Percentiles rank a stretch among this genome's conserved stretches.
phyloP scores from a whole-genome alignment of 1,140 invertebrate genomes.

The Saccostrea cuccullata region DNA sequence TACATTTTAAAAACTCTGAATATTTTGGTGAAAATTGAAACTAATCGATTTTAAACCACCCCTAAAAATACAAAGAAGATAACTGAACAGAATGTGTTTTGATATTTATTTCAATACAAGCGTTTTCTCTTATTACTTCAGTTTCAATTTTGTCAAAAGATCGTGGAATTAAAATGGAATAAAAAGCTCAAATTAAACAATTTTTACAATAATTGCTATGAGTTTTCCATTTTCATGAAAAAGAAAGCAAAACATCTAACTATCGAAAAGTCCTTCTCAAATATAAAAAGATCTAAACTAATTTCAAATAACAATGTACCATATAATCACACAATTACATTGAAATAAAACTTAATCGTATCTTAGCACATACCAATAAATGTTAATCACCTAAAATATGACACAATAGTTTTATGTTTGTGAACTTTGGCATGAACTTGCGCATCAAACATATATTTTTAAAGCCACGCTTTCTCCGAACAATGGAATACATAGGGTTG shows the following conservation, averaged over 20 bases:
- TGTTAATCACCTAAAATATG: not conserved
- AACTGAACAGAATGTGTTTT: too few species aligned
- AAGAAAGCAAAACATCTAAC: not conserved
- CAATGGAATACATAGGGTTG: not conserved
- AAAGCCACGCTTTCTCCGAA: not conserved
- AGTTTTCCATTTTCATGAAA: not conserved
- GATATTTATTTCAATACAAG: too few species aligned
- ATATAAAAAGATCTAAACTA: not conserved
- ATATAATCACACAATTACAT: not conserved
- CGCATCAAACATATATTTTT: not conserved
- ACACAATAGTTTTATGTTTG: constrained; percentile 12
- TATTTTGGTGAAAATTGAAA: too few species aligned
- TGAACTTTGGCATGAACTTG: not conserved
- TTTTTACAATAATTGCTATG: not conserved
- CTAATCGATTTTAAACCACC: too few species aligned
- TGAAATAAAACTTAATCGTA: not conserved
- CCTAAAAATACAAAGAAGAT: too few species aligned
- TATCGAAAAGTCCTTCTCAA: not conserved
- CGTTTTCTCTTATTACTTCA: not conserved
- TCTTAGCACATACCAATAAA: not conserved
- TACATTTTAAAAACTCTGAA: too few species aligned
- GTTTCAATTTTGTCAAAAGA: not conserved
- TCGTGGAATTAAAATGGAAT: not conserved
- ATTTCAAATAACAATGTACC: not conserved
- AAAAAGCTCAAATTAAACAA: not conserved